Conservation (phyloP, 2,797 vertebrate genomes). For the Garrulus glandarius region DNA sequence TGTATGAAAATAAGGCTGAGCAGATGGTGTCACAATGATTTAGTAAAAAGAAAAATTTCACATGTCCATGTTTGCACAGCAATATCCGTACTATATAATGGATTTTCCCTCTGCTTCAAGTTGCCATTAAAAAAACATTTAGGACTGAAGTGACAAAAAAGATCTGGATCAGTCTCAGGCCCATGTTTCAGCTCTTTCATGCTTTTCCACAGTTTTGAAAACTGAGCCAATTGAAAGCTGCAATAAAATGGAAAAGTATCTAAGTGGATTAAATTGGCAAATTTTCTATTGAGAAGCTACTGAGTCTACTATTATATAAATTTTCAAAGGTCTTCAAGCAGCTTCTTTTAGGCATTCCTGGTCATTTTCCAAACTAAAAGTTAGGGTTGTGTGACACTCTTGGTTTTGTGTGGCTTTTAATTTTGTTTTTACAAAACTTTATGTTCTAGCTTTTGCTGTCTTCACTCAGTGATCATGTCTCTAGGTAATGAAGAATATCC, state of each 20-base stretch:
- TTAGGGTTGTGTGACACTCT: not conserved
- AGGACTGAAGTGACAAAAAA: not conserved
- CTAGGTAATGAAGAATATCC: not conserved
- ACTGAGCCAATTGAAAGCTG: not conserved
- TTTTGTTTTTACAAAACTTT: not conserved
- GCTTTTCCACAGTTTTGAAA: not conserved
- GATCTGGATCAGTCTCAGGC: not conserved
- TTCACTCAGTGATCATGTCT: not conserved
- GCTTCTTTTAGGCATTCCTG: not conserved
- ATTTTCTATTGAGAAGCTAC: not conserved
- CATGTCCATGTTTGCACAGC: not conserved
- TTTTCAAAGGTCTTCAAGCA: not conserved
- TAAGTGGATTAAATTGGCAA: not conserved
- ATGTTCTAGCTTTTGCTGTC: not conserved
- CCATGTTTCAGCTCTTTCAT: not conserved
- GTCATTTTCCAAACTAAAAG: not conserved
- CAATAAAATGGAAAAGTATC: not conserved
- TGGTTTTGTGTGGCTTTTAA: not conserved
- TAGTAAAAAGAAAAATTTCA: not conserved
- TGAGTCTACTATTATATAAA: not conserved
- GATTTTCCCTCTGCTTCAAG: not conserved
- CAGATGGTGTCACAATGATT: not conserved
- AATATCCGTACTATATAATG: not conserved
- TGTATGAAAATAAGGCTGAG: not conserved
- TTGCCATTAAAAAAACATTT: not conserved